Base-by-base conservation (phyloP, 92 coral and sea anemone genomes). In the Epizoanthus rinbou region DNA sequence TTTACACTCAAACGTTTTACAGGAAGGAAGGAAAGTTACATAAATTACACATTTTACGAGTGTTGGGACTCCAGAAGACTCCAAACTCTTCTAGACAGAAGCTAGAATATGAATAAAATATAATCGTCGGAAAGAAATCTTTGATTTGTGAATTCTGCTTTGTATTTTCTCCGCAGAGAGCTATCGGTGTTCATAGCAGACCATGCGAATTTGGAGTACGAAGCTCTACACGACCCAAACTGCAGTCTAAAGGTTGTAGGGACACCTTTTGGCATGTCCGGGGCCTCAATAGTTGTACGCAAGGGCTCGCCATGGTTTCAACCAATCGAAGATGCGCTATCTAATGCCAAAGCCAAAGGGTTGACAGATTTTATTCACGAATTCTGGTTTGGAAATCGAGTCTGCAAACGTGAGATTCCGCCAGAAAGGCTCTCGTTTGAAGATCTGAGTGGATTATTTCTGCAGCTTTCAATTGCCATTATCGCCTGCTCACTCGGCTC, bases 211-310 rank as follows among this genome's bases (percentile, higher is more conserved):
- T 83, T 93, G 73, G 91, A 88, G 45, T 93, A 93, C 64, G 91
- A 91, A 75, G 92, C 97, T 4, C 66, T 89, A 58, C 90, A 85
- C 69, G 94, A 93, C 45, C 97, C 86, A 16, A 18, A 86, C 47
- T 93, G 97, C 23, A 71, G 85, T 64, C 87, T 93, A 5, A 93
- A 89, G 45, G 97, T 93, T 50, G 91, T 93, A 15, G 97, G 97
- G 3, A 83, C 90, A 13, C 94, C 97, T 9, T 91, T 93, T 75
- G 98, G 95, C 0, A 93, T 93, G 98, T 93, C 98, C 0, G 98
- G 98, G 24, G 92, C 98, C 31, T 88, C 94, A 4, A 57, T 93
- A 8, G 91, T 60, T 2, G 95, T 89, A 53, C 90, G 79, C 41
- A 93, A 93, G 76, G 94, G 90, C 11, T 88, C 92, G 10, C 98